phyloP scores from a whole-genome alignment of 2,113 vertebrate species.

The Polypterus bichir region DNA sequence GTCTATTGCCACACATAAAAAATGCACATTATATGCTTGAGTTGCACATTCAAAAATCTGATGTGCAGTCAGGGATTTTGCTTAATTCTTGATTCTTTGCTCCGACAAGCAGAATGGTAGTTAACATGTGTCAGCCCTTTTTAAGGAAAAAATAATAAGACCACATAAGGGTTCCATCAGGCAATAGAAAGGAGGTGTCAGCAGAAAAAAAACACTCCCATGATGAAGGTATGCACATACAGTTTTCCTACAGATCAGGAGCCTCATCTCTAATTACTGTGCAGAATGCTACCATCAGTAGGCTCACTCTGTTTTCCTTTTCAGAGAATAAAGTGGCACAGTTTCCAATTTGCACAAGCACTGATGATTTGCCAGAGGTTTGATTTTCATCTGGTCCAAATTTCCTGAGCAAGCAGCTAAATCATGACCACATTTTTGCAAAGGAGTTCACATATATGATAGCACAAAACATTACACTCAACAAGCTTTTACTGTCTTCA shows the following conservation, averaged over 20 bases:
- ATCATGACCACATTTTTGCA: no score
- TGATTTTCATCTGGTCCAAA: background rate
- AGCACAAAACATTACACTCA: no score
- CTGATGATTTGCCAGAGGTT: constrained; percentile 2
- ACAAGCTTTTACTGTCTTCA: no score
- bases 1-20: no score
- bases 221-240: background rate
- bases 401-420: background rate
- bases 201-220: constrained; percentile 8
- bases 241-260: background rate
- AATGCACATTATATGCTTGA: no score
- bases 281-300: background rate
- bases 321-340: background rate
- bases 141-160: constrained; percentile 23
- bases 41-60: no score
- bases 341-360: background rate
- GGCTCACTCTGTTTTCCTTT: background rate
- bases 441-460: no score
- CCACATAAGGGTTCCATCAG: constrained; percentile 1
- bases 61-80: no score
- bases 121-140: constrained; percentile 28
- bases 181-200: constrained; percentile 8
- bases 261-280: background rate
- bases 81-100: background rate
- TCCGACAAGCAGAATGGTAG: constrained; percentile 21